Evolutionary conservation across 2,888 invertebrate species (phyloP).

Genomic region (Gortyna flavago): DNA sequence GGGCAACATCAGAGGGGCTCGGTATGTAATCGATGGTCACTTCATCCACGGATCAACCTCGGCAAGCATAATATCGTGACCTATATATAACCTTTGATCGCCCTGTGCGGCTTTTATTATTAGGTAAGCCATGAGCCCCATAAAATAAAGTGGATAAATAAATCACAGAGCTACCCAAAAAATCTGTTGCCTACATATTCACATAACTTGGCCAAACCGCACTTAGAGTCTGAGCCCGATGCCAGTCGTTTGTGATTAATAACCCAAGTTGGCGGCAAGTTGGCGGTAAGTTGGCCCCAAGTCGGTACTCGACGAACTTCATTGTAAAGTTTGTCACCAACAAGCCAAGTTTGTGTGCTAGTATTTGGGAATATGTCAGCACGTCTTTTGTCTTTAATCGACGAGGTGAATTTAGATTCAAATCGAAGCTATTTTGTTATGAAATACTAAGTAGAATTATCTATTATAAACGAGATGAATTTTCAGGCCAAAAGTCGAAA

Average conservation of each 20-base stretch:
- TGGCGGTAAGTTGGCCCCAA: conserved; percentile 53
- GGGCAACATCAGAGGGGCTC: background rate
- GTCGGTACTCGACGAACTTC: conserved; percentile 47
- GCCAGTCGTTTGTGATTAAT: conserved; percentile 54
- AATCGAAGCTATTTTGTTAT: background rate
- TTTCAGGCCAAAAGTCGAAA: too few relatives aligned
- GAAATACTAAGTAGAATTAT: background rate
- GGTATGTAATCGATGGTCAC: too few relatives aligned
- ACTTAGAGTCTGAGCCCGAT: conserved; percentile 43
- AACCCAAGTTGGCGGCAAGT: conserved; percentile 44
- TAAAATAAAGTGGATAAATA: conserved; percentile 3
- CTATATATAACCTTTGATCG: too few relatives aligned
- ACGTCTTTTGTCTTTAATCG: conserved; percentile 41
- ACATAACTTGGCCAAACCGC: conserved; percentile 31
- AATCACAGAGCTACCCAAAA: conserved; percentile 13
- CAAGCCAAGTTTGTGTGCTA: conserved; percentile 42
- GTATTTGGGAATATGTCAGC: conserved; percentile 43
- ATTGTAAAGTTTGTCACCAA: conserved; percentile 60
- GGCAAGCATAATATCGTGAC: background rate
- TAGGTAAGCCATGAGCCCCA: background rate
- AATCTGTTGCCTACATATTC: conserved; percentile 19
- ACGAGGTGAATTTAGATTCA: conserved; percentile 5
- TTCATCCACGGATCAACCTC: background rate
- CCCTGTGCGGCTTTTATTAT: background rate
- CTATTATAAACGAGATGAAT: background rate